Evolutionary conservation across 2,113 vertebrate genomes (phyloP).

Genomic region (Numenius arquata): DNA sequence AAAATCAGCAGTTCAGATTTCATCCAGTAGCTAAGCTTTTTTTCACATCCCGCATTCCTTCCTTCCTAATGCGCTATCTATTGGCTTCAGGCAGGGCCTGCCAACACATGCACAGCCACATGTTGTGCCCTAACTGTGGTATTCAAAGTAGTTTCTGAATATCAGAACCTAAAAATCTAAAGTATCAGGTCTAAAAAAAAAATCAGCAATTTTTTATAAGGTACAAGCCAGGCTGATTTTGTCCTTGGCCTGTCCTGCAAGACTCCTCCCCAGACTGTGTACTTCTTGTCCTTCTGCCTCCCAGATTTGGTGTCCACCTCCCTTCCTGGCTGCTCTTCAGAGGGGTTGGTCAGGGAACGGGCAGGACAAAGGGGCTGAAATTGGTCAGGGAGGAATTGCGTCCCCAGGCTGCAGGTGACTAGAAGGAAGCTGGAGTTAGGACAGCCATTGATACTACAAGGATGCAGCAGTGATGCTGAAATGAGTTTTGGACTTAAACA

Average conservation of each 20-base stretch:
- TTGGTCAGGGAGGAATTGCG: not conserved
- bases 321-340: not conserved
- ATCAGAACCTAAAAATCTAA: not conserved
- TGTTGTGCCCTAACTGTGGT: not conserved
- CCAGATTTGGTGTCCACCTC: not conserved
- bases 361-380: not conserved
- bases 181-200: not conserved
- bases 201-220: not conserved
- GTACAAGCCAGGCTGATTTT: not conserved
- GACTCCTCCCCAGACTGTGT: not conserved
- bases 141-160: not conserved
- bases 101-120: rapidly evolving
- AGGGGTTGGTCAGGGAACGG: not conserved
- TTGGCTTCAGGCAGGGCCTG: not conserved
- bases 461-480: not conserved
- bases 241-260: not conserved
- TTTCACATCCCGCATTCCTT: not conserved
- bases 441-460: not conserved
- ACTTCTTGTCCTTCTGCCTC: not conserved
- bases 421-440: not conserved
- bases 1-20: not conserved
- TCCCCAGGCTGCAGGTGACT: not conserved
- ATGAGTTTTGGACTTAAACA: not conserved
- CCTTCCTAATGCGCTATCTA: not conserved
- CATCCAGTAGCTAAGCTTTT: not conserved